These are phyloP conservation scores for Plodia interpunctella DNA, from an alignment of 1,140 invertebrate species.

Conservation along the genomic window DNA sequence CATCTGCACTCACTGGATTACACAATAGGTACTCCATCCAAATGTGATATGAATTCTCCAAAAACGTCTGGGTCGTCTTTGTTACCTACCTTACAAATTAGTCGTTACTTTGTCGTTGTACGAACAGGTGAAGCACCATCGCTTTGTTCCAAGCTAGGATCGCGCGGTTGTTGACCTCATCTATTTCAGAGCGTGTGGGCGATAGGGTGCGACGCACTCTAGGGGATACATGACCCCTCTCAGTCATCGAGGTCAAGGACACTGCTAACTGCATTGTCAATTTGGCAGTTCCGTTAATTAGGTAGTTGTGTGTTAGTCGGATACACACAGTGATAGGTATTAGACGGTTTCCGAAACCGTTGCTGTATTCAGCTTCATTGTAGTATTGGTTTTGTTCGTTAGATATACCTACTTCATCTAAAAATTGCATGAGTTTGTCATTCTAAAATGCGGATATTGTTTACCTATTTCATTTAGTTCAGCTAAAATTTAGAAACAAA, in stretches of 20 bases:
- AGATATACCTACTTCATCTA: too few species aligned
- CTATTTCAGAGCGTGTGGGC: constrained; percentile 59
- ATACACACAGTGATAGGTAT: neutral
- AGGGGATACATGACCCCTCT: constrained; percentile 43
- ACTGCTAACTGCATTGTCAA: constrained; percentile 19
- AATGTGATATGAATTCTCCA: neutral
- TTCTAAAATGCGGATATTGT: too few species aligned
- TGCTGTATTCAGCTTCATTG: neutral
- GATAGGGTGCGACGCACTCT: constrained; percentile 57
- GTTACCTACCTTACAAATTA: neutral
- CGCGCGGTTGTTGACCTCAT: constrained; percentile 46
- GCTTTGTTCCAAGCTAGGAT: constrained; percentile 30
- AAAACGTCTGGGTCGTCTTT: neutral
- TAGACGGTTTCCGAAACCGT: neutral
- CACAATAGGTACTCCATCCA: too few species aligned
- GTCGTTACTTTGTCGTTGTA: constrained; percentile 5
- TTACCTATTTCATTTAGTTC: too few species aligned
- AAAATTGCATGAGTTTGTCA: too few species aligned
- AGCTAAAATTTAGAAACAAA: too few species aligned
- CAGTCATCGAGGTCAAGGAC: constrained; percentile 53
- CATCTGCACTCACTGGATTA: too few species aligned
- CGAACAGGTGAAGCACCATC: constrained; percentile 5
- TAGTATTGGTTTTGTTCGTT: too few species aligned
- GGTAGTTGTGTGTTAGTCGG: neutral
- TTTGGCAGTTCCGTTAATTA: constrained; percentile 2